These are phyloP conservation scores for Upupa epops DNA, from an alignment of 2,113 vertebrate species.

Conservation along the genomic window DNA sequence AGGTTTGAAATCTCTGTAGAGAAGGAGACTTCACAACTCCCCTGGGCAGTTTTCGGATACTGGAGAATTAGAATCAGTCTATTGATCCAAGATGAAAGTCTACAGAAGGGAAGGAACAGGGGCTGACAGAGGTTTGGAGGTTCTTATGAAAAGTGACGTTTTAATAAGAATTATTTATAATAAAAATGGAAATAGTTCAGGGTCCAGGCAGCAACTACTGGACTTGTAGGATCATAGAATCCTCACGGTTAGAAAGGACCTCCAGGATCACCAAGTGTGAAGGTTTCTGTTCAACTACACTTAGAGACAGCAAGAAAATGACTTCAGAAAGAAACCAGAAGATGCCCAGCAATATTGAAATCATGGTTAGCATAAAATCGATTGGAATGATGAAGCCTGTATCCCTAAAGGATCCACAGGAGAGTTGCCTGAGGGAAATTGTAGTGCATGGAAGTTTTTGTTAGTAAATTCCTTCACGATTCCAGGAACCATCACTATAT, in stretches of 20 bases:
- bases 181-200: neutral
- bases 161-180: neutral
- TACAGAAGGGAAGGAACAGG: neutral
- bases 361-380: neutral
- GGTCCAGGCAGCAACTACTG: neutral
- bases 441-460: neutral
- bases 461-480: neutral
- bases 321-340: neutral
- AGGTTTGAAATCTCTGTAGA: too few relatives aligned
- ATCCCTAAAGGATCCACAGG: neutral
- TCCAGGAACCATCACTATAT: neutral
- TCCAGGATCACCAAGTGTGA: too few relatives aligned
- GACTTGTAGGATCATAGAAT: too few relatives aligned
- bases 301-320: neutral
- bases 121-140: too few relatives aligned
- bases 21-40: too few relatives aligned
- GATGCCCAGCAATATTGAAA: neutral
- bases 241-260: too few relatives aligned
- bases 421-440: neutral
- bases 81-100: neutral
- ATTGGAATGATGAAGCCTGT: neutral
- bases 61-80: neutral
- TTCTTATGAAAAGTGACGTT: neutral
- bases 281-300: neutral
- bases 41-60: neutral